Evolutionary conservation across 2,113 vertebrate species (phyloP), one percentile per base, ranked within the genome.

Genomic region (Cichladusa arquata): DNA sequence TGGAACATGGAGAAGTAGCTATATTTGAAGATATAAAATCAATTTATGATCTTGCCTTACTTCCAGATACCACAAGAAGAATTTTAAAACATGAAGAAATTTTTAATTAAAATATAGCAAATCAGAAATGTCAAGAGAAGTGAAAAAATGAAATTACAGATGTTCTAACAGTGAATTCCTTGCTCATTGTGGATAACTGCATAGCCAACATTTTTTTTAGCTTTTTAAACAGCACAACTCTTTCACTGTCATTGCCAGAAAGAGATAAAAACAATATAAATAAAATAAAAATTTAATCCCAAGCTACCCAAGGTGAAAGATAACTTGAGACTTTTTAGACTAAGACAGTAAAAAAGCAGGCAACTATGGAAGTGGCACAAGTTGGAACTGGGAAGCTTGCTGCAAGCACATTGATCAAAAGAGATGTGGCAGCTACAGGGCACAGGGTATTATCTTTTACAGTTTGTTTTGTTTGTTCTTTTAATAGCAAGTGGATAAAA

Each of bases 401-500:
- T 57, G 2, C 38, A 71, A 85, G 65, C 24, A 33, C 9, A 15
- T n/a, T 56, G 61, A 93, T 87, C 40, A 81, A 69, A 77, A 81
- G 56, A 87, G 36, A 76, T 24, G 24, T 15, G 65, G 48, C 34
- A 84, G 61, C 66, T 76, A 90, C 33, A 77, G 53, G 81, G 66
- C 77, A 87, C 18, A 88, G 25, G 36, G 33, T 87, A 69, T 92
- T 82, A 73, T 51, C 58, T 95, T 93, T 94, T 94, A 77, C 33
- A 84, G 36, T 50, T 25, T 70, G 45, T 28, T 93, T 92, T 92
- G 38, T 87, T 92, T 91, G 48, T 84, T 92, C 87, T 94, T 95
- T 92, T 95, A 90, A 89, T 89, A 91, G 65, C 54, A 89, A 65
- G 14, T 50, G 50, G 58, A 54, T 95, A 79, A 85, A 95, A 89